Percentiles rank a stretch among this genome's conserved stretches.
These are phyloP conservation scores for Hypsopygia costalis DNA, from an alignment of 2,888 invertebrate genomes.

Conservation along the genomic window DNA sequence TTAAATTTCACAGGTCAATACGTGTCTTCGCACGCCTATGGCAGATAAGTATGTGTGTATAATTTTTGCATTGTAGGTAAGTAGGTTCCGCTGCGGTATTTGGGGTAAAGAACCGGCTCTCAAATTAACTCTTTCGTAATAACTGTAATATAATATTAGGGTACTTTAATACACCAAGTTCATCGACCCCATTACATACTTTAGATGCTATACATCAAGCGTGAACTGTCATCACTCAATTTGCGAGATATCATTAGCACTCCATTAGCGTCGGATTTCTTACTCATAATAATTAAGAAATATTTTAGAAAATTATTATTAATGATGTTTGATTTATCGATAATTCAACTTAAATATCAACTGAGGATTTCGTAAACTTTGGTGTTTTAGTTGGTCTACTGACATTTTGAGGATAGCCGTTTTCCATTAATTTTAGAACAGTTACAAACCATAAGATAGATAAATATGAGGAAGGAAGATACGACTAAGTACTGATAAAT, in stretches of 20 bases:
- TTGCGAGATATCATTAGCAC: slow-evolving; percentile 31
- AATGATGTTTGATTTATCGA: slow-evolving; percentile 6
- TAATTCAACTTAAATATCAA: slow-evolving; percentile 1
- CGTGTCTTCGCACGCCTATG: background rate
- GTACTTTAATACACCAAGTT: slow-evolving; percentile 18
- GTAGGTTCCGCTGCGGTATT: slow-evolving; percentile 36
- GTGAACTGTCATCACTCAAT: slow-evolving; percentile 31
- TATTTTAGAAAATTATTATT: slow-evolving; percentile 1
- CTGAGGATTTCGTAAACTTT: slow-evolving; percentile 5
- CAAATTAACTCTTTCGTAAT: slow-evolving; percentile 15
- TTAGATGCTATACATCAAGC: slow-evolving; percentile 27
- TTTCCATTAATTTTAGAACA: too few relatives aligned
- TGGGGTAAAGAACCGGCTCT: slow-evolving; percentile 33
- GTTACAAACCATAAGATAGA: too few relatives aligned
- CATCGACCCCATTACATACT: slow-evolving; percentile 21
- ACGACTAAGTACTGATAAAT: too few relatives aligned
- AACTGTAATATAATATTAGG: slow-evolving; percentile 19
- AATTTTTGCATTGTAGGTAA: slow-evolving; percentile 6
- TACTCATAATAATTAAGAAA: slow-evolving; percentile 6
- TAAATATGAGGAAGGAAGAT: too few relatives aligned
- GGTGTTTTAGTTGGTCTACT: slow-evolving; percentile 1
- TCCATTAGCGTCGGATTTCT: slow-evolving; percentile 11
- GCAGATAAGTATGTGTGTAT: background rate
- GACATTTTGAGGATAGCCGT: background rate
- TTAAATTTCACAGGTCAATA: background rate